These are phyloP conservation scores for Caenorhabditis latens DNA, from an alignment of 1,140 invertebrate species.

Conservation along the genomic window DNA sequence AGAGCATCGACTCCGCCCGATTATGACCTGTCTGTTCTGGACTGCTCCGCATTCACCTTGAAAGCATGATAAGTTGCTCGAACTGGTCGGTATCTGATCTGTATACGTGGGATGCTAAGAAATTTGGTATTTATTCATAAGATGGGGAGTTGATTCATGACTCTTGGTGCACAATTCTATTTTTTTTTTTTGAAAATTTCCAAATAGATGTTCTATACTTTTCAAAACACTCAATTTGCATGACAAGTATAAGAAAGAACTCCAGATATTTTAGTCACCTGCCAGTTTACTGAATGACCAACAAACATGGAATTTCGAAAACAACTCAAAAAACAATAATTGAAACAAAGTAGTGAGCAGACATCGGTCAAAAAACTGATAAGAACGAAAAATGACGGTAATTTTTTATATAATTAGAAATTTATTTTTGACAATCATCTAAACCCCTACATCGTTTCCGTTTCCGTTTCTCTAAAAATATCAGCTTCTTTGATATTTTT, in stretches of 20 bases:
- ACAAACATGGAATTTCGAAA: neutral
- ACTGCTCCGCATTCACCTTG: neutral
- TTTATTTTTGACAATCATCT: neutral
- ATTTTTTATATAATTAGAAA: slow-evolving; percentile 7
- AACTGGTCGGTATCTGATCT: slow-evolving; percentile 18
- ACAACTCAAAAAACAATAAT: slow-evolving; percentile 1
- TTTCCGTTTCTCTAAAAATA: too few species aligned
- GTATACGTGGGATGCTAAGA: slow-evolving; percentile 7
- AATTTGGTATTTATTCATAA: neutral
- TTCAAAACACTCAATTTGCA: too few species aligned
- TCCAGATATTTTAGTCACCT: too few species aligned
- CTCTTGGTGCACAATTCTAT: neutral
- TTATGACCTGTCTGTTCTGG: slow-evolving; percentile 31
- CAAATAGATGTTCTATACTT: too few species aligned
- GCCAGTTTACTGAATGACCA: neutral
- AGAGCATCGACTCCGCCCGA: slow-evolving; percentile 43
- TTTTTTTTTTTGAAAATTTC: neutral
- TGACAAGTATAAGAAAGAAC: too few species aligned
- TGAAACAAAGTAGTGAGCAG: neutral
- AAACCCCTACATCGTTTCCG: neutral
- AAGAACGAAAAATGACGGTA: neutral
- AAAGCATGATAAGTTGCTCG: slow-evolving; percentile 13
- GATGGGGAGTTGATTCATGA: neutral
- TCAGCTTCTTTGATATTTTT: too few species aligned
- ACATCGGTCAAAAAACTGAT: neutral